phyloP scores from a whole-genome alignment of 1,140 invertebrate species.

The Ylistrum balloti region DNA sequence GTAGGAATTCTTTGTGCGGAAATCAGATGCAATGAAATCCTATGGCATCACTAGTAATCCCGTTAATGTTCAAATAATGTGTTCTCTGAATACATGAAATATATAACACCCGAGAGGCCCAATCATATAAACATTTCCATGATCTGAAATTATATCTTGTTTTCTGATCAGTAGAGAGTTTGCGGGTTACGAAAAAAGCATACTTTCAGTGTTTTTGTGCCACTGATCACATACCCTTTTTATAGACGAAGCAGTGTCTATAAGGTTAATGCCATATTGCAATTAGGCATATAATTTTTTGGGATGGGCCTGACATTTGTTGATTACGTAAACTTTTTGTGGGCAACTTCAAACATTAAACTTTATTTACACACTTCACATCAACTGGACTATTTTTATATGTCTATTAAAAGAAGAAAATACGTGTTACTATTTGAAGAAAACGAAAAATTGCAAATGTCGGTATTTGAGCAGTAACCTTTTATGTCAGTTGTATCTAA shows the following conservation, averaged over 20 bases:
- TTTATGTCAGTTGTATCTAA: too few relatives aligned
- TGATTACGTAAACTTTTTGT: too few relatives aligned
- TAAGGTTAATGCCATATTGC: background rate
- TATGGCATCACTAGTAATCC: background rate
- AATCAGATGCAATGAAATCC: background rate
- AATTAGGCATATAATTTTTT: background rate
- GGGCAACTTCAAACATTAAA: too few relatives aligned
- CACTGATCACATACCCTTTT: background rate
- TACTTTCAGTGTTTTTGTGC: background rate
- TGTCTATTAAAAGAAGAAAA: too few relatives aligned
- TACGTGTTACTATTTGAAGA: too few relatives aligned
- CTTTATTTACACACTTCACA: too few relatives aligned
- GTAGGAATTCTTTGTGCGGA: background rate
- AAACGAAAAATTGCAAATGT: too few relatives aligned
- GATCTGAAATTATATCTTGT: background rate
- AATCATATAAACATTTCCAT: background rate
- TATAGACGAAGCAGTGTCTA: background rate
- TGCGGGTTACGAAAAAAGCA: background rate
- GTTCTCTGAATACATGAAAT: constrained; percentile 5
- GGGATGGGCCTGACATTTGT: background rate
- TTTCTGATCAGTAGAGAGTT: background rate
- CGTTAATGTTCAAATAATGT: constrained; percentile 5
- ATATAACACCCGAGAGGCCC: background rate
- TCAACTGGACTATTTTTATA: too few relatives aligned
- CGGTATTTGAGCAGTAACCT: too few relatives aligned